phyloP scores from a whole-genome alignment of 2,888 invertebrate genomes.

The Eledona agricola region DNA sequence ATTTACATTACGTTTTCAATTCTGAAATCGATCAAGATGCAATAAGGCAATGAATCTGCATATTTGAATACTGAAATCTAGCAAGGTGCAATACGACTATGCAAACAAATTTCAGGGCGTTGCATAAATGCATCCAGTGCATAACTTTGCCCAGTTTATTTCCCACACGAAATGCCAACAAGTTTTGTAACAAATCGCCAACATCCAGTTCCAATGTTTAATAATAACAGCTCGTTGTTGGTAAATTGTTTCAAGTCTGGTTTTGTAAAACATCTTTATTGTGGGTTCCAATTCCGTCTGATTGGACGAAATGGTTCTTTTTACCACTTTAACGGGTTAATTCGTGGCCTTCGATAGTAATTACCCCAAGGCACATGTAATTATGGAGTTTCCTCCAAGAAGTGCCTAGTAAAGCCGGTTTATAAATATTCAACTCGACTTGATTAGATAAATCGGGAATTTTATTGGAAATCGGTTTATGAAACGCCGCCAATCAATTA shows the following conservation, averaged over 20 bases:
- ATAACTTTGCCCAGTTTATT: constrained; percentile 29
- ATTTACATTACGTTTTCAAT: no score
- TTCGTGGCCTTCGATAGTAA: constrained; percentile 17
- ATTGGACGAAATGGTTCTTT: constrained; percentile 15
- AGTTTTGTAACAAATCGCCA: no score
- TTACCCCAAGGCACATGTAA: constrained; percentile 18
- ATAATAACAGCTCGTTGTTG: constrained; percentile 7
- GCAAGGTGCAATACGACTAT: constrained; percentile 13
- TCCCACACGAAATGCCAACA: constrained; percentile 32
- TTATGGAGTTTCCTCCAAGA: constrained; percentile 18
- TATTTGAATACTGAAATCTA: no score
- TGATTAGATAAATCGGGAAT: constrained; percentile 34
- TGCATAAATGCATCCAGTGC: constrained; percentile 28
- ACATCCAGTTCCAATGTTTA: constrained; percentile 8
- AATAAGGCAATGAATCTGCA: no score
- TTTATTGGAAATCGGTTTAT: constrained; percentile 21
- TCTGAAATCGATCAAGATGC: no score
- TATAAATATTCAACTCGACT: constrained; percentile 30
- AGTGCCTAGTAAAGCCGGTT: constrained; percentile 7
- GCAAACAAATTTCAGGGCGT: constrained; percentile 27
- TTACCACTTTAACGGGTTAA: constrained; percentile 25
- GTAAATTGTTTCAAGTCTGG: constrained; percentile 7
- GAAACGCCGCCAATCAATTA: constrained; percentile 33
- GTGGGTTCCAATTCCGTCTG: constrained; percentile 19
- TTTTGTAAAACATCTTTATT: constrained; percentile 20